Base-by-base conservation (phyloP, 1,140 invertebrate species). In the Leptopilina boulardi region DNA sequence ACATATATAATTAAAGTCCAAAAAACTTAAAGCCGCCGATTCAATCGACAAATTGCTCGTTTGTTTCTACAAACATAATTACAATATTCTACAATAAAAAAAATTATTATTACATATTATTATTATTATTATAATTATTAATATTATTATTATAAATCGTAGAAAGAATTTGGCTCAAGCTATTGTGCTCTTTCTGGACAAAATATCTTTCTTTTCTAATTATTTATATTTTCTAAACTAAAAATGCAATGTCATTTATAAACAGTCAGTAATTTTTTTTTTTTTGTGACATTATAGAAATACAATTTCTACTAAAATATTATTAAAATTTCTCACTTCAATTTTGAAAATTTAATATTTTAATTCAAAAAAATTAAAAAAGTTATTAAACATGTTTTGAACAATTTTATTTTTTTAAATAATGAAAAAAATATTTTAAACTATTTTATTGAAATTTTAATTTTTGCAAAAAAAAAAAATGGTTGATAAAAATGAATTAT, bases 141-240 rank as follows among this genome's bases (percentile, higher is more conserved):
- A n/a, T n/a, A 51, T 38, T 6, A 38, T 30, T 30, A 38, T 38
- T 2, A 51, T 8, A 51, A 51, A 51, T 8, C 6, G n/a, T 51
- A 51, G 47, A 51, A 51, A 51, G 47, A 51, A 51, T 51, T 51
- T 51, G 47, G n/a, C 47, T 51, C 47, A n/a, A 51, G 47, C 47
- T 51, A 51, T 51, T 51, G 47, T 51, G 47, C 15, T 51, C n/a
- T 51, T 51, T 51, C 47, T 51, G 47, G n/a, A n/a, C 47, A 51
- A 51, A 51, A 51, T 51, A 51, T 51, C 42, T 51, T 18, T 51
- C 47, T 0, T 18, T 38, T 6, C 34, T 51, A 51, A 51, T 51
- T 51, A n/a, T 18, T 51, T 30, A 3, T 47, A 47, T 15, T 47
- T 47, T 18, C 47, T 51, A 51, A 51, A 51, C 47, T 51, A 51